Evolutionary conservation across 2,888 invertebrate species (phyloP).

Genomic region (Dynastes hyllus): DNA sequence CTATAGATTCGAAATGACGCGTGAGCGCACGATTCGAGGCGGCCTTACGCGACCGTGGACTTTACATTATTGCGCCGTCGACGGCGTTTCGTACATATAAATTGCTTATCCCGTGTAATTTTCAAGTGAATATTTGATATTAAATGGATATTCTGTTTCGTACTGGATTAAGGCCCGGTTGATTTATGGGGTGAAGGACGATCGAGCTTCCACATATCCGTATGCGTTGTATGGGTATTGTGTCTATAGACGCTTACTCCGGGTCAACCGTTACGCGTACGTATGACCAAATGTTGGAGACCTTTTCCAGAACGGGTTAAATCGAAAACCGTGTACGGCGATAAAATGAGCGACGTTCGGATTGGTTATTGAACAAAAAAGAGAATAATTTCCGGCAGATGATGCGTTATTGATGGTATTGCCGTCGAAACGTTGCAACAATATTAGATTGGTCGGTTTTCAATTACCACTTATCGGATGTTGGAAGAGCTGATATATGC

Average conservation of each 20-base stretch:
- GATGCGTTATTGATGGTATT: slow-evolving; percentile 7
- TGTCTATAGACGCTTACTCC: not conserved
- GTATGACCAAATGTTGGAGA: not conserved
- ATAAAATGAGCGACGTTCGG: slow-evolving; percentile 17
- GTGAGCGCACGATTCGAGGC: slow-evolving; percentile 1
- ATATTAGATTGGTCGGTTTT: slow-evolving; percentile 1
- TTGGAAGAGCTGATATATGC: not conserved
- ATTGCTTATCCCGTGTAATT: slow-evolving; percentile 27
- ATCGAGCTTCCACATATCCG: not conserved
- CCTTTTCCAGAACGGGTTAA: not conserved
- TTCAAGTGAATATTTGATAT: slow-evolving; percentile 31
- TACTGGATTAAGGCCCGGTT: slow-evolving; percentile 10
- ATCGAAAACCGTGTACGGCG: slow-evolving; percentile 15
- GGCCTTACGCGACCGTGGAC: not conserved
- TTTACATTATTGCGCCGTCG: slow-evolving; percentile 25
- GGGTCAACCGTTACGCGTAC: not conserved
- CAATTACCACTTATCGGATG: slow-evolving; percentile 12
- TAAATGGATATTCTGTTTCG: slow-evolving; percentile 29
- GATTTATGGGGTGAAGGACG: slow-evolving; percentile 27
- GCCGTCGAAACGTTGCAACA: slow-evolving; percentile 8
- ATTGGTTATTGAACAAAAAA: slow-evolving; percentile 1
- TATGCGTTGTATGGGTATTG: not conserved
- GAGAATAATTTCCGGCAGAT: slow-evolving; percentile 25
- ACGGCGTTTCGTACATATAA: slow-evolving; percentile 17
- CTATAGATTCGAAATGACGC: slow-evolving; percentile 20